Conservation (phyloP, 2,113 vertebrate genomes). For the Bagarius yarrelli region DNA sequence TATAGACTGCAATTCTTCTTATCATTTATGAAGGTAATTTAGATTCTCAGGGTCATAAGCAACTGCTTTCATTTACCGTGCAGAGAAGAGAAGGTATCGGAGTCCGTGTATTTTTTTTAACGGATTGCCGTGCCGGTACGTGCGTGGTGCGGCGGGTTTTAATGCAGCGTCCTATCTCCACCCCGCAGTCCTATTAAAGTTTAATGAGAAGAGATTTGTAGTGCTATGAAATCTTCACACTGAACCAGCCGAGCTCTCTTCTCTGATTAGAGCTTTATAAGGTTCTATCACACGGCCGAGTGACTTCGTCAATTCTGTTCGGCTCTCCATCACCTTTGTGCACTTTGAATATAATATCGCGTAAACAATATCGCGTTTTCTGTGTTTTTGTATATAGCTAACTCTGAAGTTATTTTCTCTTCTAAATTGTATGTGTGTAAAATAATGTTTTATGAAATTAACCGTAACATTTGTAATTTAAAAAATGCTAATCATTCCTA, state of each 20-base stretch:
- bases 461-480: not conserved
- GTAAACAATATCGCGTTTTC: too few relatives aligned
- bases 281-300: slow-evolving; percentile 44
- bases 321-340: not conserved
- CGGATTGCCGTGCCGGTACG: not conserved
- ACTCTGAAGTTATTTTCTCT: not conserved
- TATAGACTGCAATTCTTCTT: slow-evolving; percentile 43
- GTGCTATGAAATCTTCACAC: slow-evolving; percentile 32
- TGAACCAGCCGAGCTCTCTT: slow-evolving; percentile 30
- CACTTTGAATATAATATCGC: slow-evolving; percentile 48
- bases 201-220: slow-evolving; percentile 36
- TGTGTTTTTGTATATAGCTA: not conserved
- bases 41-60: slow-evolving; percentile 40
- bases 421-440: too few relatives aligned
- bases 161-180: slow-evolving; percentile 29
- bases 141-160: not conserved
- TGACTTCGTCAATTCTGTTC: slow-evolving; percentile 34
- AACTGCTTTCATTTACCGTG: slow-evolving; percentile 22
- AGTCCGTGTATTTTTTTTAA: not conserved
- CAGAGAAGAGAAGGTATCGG: not conserved
- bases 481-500: not conserved
- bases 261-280: slow-evolving; percentile 39
- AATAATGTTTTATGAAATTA: not conserved
- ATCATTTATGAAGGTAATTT: slow-evolving; percentile 56
- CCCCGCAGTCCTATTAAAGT: slow-evolving; percentile 35